A percentile compares a stretch with the other conserved stretches of the same genome.
Evolutionary conservation across 2,113 vertebrate genomes (phyloP).

Genomic region (Coregonus clupeaformis): DNA sequence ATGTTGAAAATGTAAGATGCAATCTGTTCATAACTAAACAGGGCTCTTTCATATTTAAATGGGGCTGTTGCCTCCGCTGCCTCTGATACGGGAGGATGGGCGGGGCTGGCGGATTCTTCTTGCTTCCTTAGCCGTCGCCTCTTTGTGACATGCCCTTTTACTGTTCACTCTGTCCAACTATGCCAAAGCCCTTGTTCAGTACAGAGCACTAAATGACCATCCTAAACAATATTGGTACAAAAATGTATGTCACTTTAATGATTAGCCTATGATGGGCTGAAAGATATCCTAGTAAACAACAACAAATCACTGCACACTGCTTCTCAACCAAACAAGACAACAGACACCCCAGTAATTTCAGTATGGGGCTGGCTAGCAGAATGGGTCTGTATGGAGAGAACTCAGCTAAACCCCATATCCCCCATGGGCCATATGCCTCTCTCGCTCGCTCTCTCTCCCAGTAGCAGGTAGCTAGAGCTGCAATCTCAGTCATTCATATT

Average conservation of each 20-base stretch:
- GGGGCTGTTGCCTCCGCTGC: slow-evolving; percentile 40
- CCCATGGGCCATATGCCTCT: slow-evolving; percentile 62
- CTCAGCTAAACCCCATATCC: slow-evolving; percentile 47
- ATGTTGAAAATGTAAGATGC: slow-evolving; percentile 44
- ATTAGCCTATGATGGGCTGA: no score
- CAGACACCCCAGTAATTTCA: slow-evolving; percentile 31
- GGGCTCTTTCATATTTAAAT: slow-evolving; percentile 69
- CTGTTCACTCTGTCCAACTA: slow-evolving; percentile 48
- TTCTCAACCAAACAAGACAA: slow-evolving; percentile 30
- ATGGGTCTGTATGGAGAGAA: slow-evolving; percentile 44
- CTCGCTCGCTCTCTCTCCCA: slow-evolving; percentile 47
- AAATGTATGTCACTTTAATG: no score
- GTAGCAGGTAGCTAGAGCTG: slow-evolving; percentile 72
- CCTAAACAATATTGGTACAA: slow-evolving; percentile 22
- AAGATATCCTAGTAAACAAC: no score
- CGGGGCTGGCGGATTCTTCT: slow-evolving; percentile 60
- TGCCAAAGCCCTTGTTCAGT: slow-evolving; percentile 36
- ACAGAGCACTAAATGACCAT: slow-evolving; percentile 41
- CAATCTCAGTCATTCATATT: slow-evolving; percentile 83
- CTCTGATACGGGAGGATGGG: slow-evolving; percentile 45
- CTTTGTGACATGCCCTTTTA: slow-evolving; percentile 55
- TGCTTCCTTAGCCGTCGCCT: slow-evolving; percentile 61
- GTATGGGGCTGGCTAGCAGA: slow-evolving; percentile 48
- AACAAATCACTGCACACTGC: slow-evolving; percentile 19
- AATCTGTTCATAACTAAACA: slow-evolving; percentile 61